phyloP scores from a whole-genome alignment of 2,113 vertebrate species.

The Pholis gunnellus region DNA sequence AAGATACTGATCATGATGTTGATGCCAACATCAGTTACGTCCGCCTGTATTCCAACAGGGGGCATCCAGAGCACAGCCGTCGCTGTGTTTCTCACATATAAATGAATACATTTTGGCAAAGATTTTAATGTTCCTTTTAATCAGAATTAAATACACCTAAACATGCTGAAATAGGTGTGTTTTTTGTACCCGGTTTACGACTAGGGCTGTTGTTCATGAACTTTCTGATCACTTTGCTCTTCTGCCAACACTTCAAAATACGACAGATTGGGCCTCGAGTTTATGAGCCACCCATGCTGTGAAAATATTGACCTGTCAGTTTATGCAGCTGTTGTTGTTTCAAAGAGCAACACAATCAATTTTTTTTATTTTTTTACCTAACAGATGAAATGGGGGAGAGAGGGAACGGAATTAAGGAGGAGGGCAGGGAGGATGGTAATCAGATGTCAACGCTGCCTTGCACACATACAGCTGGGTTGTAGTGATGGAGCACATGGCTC shows the following conservation, averaged over 20 bases:
- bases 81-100: not conserved
- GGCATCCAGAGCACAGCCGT: not conserved
- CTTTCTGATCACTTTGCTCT: conserved; percentile 19
- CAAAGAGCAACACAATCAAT: conserved; percentile 12
- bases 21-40: not conserved
- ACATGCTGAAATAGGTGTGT: not conserved
- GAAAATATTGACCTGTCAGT: conserved; percentile 34
- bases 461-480: conserved; percentile 12
- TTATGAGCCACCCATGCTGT: conserved; percentile 23
- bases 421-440: conserved; percentile 40
- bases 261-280: not conserved
- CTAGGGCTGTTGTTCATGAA: not conserved
- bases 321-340: conserved; percentile 51
- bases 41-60: not conserved
- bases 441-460: conserved; percentile 41
- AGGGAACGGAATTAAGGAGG: conserved; percentile 21
- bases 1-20: not conserved
- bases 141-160: no score
- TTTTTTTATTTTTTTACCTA: not conserved
- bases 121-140: no score
- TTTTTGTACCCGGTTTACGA: not conserved
- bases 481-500: conserved; percentile 16
- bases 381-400: conserved; percentile 49
- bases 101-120: no score
- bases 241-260: conserved; percentile 13